A percentile compares a stretch with the other conserved stretches of the same genome.
phyloP scores from a whole-genome alignment of 2,888 invertebrate genomes.

The Hyposoter dolosus region DNA sequence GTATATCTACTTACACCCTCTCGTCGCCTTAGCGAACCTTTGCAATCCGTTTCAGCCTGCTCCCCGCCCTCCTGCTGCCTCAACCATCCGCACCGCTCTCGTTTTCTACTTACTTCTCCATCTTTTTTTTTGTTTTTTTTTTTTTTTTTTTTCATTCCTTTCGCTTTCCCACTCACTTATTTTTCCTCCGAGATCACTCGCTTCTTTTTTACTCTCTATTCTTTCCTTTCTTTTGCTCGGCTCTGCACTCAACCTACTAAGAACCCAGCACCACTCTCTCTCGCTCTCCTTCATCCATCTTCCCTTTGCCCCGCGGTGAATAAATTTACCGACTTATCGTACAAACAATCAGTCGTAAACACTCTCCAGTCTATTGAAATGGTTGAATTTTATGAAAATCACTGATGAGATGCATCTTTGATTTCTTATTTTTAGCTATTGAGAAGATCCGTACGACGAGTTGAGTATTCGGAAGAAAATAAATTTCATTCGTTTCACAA shows the following conservation, averaged over 20 bases:
- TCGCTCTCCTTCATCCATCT: conserved; percentile 53
- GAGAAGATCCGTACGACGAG: not conserved
- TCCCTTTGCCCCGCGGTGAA: not conserved
- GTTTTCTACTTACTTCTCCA: conserved; percentile 67
- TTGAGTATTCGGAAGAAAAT: not conserved
- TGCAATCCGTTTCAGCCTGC: conserved; percentile 47
- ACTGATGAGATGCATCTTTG: too few species aligned
- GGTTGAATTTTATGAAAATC: not conserved
- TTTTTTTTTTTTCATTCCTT: conserved; percentile 39
- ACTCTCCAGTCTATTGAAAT: not conserved
- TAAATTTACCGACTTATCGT: not conserved
- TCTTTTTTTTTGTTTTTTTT: too few species aligned
- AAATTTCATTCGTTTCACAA: not conserved
- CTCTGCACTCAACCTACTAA: not conserved
- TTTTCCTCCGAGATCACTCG: conserved; percentile 48
- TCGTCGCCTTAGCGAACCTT: conserved; percentile 63
- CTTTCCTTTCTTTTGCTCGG: not conserved
- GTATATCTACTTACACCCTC: conserved; percentile 70
- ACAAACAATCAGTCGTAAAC: not conserved
- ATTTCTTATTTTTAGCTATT: too few species aligned
- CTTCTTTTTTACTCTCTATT: conserved; percentile 44
- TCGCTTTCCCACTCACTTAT: conserved; percentile 56
- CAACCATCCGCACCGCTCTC: conserved; percentile 65
- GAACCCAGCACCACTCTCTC: conserved; percentile 55
- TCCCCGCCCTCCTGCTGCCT: conserved; percentile 20